phyloP scores from a whole-genome alignment of 2,797 vertebrate species.

The Sternotherus odoratus region DNA sequence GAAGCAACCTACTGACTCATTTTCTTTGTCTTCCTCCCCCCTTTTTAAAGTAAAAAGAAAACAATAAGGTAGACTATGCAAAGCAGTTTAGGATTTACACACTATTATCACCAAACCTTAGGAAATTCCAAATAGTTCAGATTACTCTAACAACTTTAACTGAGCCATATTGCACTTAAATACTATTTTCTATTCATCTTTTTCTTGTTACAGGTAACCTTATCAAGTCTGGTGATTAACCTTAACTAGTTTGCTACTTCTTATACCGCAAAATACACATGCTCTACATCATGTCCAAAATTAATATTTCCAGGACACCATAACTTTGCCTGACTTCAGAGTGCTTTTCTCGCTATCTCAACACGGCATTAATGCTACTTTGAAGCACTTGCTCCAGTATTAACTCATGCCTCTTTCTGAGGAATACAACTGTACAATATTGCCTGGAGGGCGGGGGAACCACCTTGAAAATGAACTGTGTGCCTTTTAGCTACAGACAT shows the following conservation, averaged over 20 bases:
- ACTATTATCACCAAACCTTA: not conserved
- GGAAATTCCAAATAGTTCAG: not conserved
- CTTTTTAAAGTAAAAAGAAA: rapidly evolving
- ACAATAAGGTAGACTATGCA: not conserved
- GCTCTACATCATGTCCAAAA: not conserved
- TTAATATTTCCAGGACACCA: rapidly evolving
- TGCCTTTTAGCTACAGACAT: constrained; percentile 61
- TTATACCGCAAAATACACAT: constrained; percentile 31
- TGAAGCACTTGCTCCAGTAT: constrained; percentile 60
- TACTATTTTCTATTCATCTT: not conserved
- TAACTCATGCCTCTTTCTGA: constrained; percentile 46
- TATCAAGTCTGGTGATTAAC: not conserved
- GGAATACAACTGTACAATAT: constrained; percentile 22
- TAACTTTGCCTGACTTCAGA: not conserved
- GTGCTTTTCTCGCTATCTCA: constrained; percentile 17
- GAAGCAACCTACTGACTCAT: not conserved
- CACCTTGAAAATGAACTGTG: constrained; percentile 58
- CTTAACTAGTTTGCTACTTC: not conserved
- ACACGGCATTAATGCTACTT: constrained; percentile 40
- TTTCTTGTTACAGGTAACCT: not conserved
- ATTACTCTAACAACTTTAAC: not conserved
- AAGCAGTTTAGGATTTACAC: not conserved
- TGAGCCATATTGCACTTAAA: not conserved
- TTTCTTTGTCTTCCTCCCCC: not conserved
- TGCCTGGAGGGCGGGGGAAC: constrained; percentile 63